These are phyloP conservation scores for Lamprotornis superbus DNA, from an alignment of 2,113 vertebrate species.

Conservation along the genomic window DNA sequence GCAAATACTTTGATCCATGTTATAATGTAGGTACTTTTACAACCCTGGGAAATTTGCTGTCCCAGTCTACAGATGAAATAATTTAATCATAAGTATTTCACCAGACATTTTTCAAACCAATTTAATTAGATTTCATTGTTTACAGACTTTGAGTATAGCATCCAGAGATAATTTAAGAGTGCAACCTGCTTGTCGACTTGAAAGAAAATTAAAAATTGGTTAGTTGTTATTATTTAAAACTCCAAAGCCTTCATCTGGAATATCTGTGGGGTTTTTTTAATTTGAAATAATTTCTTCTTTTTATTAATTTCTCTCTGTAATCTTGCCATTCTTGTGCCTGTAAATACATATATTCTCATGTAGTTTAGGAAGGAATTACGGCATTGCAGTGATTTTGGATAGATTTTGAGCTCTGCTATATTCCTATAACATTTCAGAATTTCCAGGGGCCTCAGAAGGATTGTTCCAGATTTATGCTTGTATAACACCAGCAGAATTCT, in stretches of 20 bases:
- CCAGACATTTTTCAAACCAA: background rate
- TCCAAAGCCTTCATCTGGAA: background rate
- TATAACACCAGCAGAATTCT: background rate
- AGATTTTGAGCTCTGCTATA: background rate
- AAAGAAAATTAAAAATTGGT: background rate
- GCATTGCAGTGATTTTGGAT: background rate
- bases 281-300: background rate
- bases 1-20: background rate
- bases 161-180: background rate
- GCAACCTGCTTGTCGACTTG: background rate
- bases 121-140: constrained; percentile 11
- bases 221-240: background rate
- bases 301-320: background rate
- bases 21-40: background rate
- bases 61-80: constrained; percentile 4
- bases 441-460: background rate
- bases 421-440: background rate
- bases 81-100: constrained; percentile 8
- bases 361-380: background rate
- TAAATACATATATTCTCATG: background rate
- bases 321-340: background rate
- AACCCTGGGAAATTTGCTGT: constrained; percentile 26
- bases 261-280: background rate
- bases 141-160: background rate
- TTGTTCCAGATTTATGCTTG: background rate